Evolutionary conservation across 2,797 vertebrate species (phyloP), one percentile per base, ranked within the genome.

Genomic region (Hozukius guyotensis): DNA sequence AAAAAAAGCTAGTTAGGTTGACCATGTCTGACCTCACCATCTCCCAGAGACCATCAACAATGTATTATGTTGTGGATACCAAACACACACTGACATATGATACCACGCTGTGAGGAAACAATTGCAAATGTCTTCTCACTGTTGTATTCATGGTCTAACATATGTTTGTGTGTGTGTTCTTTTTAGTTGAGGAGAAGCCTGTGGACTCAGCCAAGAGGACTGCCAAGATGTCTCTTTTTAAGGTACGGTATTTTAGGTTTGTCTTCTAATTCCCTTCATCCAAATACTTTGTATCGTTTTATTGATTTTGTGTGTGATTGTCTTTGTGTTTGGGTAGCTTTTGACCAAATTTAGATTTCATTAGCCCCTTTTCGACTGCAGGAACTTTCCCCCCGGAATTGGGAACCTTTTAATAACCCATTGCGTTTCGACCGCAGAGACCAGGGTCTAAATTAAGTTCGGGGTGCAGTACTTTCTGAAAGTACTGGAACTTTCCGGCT

Each of bases 141-240:
- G 56, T 67, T 57, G 34, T 24, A 7, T 60, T 25, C 6, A 20
- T 64, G 11, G 8, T 61, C 29, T 38, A 34, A 31, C 13, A 31
- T 72, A 46, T 82, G 7, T 66, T 53, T 59, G 7, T 87, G 12
- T 34, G 3, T 72, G 18, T 77, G n/a, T 87, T 53, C 60, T 75
- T 85, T 93, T 78, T 65, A 94, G 93, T 78, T 77, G 91, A 93
- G 11, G 72, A 88, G 77, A 90, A 85, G 72, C 72, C 87, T 22
- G 85, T 77, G 38, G 90, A 94, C 24, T 75, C 72, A 10, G 76
- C 57, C 80, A 89, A 89, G 68, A 85, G 61, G 16, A 87, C 89
- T 62, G 87, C 91, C 78, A 93, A 89, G 69, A 80, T 71, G 79
- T 93, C 92, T 87, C 55, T 87, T 74, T 87, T 90, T 71, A 94